A percentile compares a stretch with the other conserved stretches of the same genome.
Evolutionary conservation across 1,140 invertebrate species (phyloP).

Genomic region (Asbolus verrucosus): DNA sequence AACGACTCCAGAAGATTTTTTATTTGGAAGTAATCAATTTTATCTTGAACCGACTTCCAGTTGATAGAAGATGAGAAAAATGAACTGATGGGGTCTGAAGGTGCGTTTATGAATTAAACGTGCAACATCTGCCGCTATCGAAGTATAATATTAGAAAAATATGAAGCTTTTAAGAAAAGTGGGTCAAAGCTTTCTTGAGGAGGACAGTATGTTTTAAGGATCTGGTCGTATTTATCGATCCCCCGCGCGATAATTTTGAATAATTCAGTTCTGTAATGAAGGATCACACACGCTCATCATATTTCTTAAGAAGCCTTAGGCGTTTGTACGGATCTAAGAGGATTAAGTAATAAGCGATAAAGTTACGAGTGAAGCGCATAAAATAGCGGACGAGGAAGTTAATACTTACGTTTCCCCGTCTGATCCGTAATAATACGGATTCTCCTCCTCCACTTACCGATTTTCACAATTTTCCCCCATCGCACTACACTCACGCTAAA

Average conservation of each 20-base stretch:
- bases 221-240: not conserved
- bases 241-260: not conserved
- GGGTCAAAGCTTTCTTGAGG: not conserved
- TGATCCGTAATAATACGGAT: conserved; percentile 22
- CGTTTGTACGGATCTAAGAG: conserved; percentile 17
- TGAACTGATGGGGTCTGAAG: no score
- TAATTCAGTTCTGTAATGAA: conserved; percentile 7
- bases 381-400: conserved; percentile 29
- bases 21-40: no score
- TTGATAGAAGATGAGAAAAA: no score
- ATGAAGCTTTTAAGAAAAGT: no score
- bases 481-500: not conserved
- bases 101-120: no score
- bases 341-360: conserved; percentile 37
- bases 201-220: not conserved
- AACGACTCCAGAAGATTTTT: no score
- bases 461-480: conserved; percentile 13
- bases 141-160: no score
- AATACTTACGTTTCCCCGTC: conserved; percentile 24
- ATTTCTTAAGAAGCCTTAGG: conserved; percentile 16
- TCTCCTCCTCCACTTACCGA: not conserved
- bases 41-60: no score
- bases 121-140: no score
- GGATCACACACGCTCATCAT: conserved; percentile 7
- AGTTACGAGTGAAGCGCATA: conserved; percentile 23